Percentiles rank a stretch among this genome's conserved stretches.
phyloP scores from a whole-genome alignment of 2,888 invertebrate species.

The Apamea crenata region DNA sequence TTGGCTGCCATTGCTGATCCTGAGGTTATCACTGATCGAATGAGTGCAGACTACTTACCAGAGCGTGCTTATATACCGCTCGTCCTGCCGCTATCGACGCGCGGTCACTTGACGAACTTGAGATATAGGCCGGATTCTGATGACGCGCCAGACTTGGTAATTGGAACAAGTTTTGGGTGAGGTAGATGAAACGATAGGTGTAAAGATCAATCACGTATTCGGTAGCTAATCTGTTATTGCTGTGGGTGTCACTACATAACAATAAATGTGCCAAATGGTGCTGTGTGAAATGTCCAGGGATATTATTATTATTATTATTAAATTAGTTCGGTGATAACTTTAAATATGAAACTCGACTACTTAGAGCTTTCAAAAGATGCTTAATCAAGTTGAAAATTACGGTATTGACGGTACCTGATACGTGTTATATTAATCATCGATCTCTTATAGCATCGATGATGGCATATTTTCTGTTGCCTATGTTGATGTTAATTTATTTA shows the following conservation, averaged over 20 bases:
- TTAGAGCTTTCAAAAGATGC: not conserved
- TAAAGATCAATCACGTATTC: constrained; percentile 16
- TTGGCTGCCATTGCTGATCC: constrained; percentile 82
- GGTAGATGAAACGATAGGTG: constrained; percentile 11
- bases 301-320: too few species aligned
- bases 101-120: constrained; percentile 70
- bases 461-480: not conserved
- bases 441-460: not conserved
- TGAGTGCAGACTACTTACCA: constrained; percentile 70
- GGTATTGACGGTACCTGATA: not conserved
- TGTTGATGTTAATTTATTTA: not conserved
- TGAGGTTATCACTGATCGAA: constrained; percentile 75
- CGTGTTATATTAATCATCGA: not conserved
- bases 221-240: not conserved
- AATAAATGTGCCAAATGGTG: too few species aligned
- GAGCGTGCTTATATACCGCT: constrained; percentile 76
- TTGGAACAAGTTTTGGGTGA: constrained; percentile 40
- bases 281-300: too few species aligned
- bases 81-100: constrained; percentile 32
- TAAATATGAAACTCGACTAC: not conserved
- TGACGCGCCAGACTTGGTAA: constrained; percentile 9
- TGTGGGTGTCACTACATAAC: not conserved
- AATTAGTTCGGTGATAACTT: not conserved
- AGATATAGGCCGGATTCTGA: constrained; percentile 62
- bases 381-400: not conserved